A percentile compares a stretch with the other conserved stretches of the same genome.
Conservation (phyloP, 2,797 vertebrate genomes). For the Esox masquinongy region DNA sequence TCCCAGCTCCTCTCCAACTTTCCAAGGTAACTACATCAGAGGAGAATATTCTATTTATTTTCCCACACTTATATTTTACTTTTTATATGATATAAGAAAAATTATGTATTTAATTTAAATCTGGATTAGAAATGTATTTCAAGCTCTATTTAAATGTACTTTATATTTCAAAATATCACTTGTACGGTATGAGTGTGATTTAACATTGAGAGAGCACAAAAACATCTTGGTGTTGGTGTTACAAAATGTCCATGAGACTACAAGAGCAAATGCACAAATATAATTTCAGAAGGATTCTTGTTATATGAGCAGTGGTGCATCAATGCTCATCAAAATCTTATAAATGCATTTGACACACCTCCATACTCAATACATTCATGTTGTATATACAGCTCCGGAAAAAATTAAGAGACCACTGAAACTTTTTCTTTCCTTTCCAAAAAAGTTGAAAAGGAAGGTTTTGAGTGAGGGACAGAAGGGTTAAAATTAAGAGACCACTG, state of each 20-base stretch:
- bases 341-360: background rate
- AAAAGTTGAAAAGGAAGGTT: too few species aligned
- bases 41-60: background rate
- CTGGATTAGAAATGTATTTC: background rate
- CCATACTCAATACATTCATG: background rate
- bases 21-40: conserved; percentile 38
- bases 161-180: background rate
- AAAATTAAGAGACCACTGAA: too few species aligned
- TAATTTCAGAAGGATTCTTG: background rate
- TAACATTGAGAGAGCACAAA: background rate
- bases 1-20: conserved; percentile 63
- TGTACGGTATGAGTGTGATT: background rate
- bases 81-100: background rate
- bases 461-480: too few species aligned
- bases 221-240: background rate
- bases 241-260: background rate
- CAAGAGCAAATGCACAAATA: background rate
- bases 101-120: background rate
- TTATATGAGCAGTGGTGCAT: background rate
- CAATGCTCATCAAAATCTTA: background rate
- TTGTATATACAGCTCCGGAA: too few species aligned
- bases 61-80: background rate
- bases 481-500: too few species aligned
- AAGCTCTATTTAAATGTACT: background rate
- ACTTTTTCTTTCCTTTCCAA: too few species aligned